phyloP scores from a whole-genome alignment of 1,140 invertebrate species.

The Bombus turneri region DNA sequence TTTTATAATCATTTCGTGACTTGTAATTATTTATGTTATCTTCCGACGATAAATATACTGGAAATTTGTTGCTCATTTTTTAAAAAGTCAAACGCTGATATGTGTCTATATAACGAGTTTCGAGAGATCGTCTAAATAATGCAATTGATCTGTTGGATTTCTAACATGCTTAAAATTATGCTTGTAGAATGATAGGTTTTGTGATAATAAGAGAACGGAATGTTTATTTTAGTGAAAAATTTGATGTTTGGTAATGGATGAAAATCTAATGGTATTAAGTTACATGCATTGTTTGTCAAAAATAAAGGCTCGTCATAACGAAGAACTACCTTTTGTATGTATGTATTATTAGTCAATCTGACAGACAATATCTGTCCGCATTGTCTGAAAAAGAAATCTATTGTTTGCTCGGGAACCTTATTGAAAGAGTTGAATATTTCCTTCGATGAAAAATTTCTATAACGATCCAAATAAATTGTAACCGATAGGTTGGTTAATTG shows the following conservation, averaged over 20 bases:
- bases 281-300: background rate
- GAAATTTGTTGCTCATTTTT: too few relatives aligned
- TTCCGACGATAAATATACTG: too few relatives aligned
- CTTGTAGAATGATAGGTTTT: background rate
- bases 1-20: background rate
- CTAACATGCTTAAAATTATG: too few relatives aligned
- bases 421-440: background rate
- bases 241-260: background rate
- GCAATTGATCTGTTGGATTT: too few relatives aligned
- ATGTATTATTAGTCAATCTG: background rate
- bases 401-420: background rate
- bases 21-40: too few relatives aligned
- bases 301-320: background rate
- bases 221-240: background rate
- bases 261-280: background rate
- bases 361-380: background rate
- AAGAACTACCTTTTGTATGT: background rate
- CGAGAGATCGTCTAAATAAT: too few relatives aligned
- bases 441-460: background rate
- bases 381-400: background rate
- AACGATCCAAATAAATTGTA: constrained; percentile 14
- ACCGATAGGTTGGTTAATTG: constrained; percentile 13
- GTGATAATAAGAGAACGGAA: too few relatives aligned
- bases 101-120: too few relatives aligned
- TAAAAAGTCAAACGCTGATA: too few relatives aligned